Base-by-base conservation (phyloP, 2,797 vertebrate genomes). In the Kryptolebias ocellatus region DNA sequence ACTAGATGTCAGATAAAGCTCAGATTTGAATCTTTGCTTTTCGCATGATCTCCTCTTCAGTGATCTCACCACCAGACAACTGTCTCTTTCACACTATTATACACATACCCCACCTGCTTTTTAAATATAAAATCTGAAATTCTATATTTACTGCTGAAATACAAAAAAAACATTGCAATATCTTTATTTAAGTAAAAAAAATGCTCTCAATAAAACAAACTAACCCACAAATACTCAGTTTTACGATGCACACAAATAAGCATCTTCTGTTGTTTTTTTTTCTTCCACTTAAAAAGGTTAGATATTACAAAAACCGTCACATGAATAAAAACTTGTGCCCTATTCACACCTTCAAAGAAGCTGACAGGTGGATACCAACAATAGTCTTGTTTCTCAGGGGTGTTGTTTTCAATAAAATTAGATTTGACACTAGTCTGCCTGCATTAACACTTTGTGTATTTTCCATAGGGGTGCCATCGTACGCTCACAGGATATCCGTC, bases 391-490 rank as follows among this genome's bases (percentile, higher is more conserved):
- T 90, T 91, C 85, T 83, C 81, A 86, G 55, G 63, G n/a, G 66
- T 72, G 44, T 50, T 62, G 61, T 28, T 60, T 15, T 46, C 15
- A 11, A 24, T 27, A 14, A 50, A 11, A 86, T 87, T 81, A 87
- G 81, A 85, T 88, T 84, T 60, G 64, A 67, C 78, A 76, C 66
- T 65, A 47, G 50, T 80, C 71, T 67, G 27, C 82, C 85, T 76
- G 17, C 67, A 90, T 90, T 76, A 70, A 49, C 60, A 53, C 15
- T 50, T 31, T 67, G 67, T 68, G 64, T 69, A 44, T 79, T 89
- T 92, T 92, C 89, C 90, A 90, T 91, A 81, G 45, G 87, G 91
- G 91, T 81, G 56, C 69, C 70, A 67, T 63, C 60, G 57, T 59
- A 60, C 59, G 60, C 70, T 61, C 20, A 55, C n/a, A 49, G 46